These are phyloP conservation scores for Aethes cnicana DNA, from an alignment of 2,888 invertebrate species.

Conservation along the genomic window DNA sequence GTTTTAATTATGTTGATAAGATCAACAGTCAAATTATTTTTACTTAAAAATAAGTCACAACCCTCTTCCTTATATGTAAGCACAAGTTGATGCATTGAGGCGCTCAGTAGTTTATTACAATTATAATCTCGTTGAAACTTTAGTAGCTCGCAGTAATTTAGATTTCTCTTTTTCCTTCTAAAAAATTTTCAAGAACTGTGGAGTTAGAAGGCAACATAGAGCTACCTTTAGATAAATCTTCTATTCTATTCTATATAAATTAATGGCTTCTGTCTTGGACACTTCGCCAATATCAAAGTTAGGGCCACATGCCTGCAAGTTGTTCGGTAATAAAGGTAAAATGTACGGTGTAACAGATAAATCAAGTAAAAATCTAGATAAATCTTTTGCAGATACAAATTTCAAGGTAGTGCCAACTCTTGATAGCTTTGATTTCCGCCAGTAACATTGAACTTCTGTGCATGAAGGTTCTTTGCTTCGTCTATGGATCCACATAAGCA, in stretches of 20 bases:
- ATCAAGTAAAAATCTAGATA: no score
- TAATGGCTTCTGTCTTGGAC: no score
- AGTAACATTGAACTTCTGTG: slow-evolving; percentile 17
- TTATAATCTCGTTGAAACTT: neutral
- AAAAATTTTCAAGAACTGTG: neutral
- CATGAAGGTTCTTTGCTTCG: slow-evolving; percentile 19
- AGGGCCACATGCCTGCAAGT: no score
- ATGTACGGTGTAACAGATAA: no score
- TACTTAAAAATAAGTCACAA: neutral
- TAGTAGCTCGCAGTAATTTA: neutral
- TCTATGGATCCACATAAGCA: slow-evolving; percentile 19
- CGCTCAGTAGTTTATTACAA: neutral
- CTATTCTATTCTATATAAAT: no score
- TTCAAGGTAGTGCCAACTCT: neutral
- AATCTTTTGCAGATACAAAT: neutral
- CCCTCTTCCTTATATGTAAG: neutral
- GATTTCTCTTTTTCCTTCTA: slow-evolving; percentile 1
- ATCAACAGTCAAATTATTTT: no score
- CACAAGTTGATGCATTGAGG: neutral
- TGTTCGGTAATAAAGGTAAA: no score
- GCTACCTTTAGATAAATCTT: neutral
- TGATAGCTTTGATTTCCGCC: neutral
- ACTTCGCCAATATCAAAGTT: no score
- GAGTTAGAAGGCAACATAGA: neutral
- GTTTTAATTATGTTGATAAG: neutral